Base-by-base conservation (phyloP, 2,888 invertebrate species). In the Falcaria lacertinaria region DNA sequence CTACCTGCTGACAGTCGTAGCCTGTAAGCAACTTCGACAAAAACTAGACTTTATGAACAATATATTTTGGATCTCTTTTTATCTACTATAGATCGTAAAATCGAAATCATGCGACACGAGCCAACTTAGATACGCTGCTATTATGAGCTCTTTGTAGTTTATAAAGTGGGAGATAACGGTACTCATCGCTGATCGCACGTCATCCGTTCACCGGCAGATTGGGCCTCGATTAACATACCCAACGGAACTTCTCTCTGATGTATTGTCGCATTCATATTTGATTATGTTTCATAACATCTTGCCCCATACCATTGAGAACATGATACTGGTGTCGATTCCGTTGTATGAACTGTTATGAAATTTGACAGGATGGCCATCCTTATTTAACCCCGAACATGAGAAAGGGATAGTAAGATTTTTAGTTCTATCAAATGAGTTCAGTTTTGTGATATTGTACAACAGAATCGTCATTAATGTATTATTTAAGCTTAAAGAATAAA, bases 201-300 rank as follows among this genome's bases (percentile, higher is more conserved):
- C 41, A 37, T 22, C 37, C 37, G 22, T 22, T 37, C 22, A 14
- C 37, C 14, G 22, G 25, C 11, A 22, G 42, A 53, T 42, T 49
- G 49, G 53, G 49, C 58, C 57, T 56, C 48, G 48, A 45, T 64
- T 59, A 51, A 60, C 54, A 66, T 64, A 57, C 51, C 43, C 45
- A 65, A 69, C 64, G 65, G 67, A 48, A 63, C 52, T 52, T 56
- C 46, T 44, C 15, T 19, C 43, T 43, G 34, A 36, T 16, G 38
- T 47, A 36, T 52, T 52, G 22, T n/a, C 36, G 22, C 22, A 49
- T 44, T 44, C 42, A 46, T 52, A 48, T 58, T 52, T 50, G 43
- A 47, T 41, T 37, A 22, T 1, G 19, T 36, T 36, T 36, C 35
- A 13, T 36, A 36, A 36, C 13, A 13, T 13, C 17, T 17, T 17